These are phyloP conservation scores for Rhynchonycteris naso DNA, from an alignment of 2,797 vertebrate species.

Conservation along the genomic window DNA sequence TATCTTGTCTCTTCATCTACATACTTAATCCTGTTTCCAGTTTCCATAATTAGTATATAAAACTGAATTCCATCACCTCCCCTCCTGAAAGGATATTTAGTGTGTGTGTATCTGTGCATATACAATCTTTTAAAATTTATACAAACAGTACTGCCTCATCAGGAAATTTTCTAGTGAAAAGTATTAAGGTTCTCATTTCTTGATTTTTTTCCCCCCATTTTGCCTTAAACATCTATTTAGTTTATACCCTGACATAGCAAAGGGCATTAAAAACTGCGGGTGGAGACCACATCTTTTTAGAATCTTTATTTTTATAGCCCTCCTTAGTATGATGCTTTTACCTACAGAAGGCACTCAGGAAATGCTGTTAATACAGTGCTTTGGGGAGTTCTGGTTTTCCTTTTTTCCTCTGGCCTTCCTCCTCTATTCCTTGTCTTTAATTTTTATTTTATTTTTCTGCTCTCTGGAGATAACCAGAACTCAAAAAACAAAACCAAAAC, in stretches of 20 bases:
- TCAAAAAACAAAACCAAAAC: not conserved
- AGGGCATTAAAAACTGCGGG: not conserved
- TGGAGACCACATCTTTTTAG: not conserved
- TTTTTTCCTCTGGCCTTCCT: not conserved
- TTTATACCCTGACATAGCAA: not conserved
- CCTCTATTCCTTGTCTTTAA: not conserved
- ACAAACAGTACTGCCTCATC: not conserved
- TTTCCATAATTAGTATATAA: slow-evolving; percentile 10
- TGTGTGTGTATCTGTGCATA: not conserved
- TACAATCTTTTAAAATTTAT: not conserved
- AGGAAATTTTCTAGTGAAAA: slow-evolving; percentile 42
- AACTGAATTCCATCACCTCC: slow-evolving; percentile 37
- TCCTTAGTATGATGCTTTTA: not conserved
- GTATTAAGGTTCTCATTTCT: slow-evolving; percentile 20
- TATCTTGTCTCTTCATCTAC: slow-evolving; percentile 8
- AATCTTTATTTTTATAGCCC: not conserved
- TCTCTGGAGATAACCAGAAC: not conserved
- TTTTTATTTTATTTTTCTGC: not conserved
- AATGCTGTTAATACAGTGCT: not conserved
- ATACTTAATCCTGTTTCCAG: slow-evolving; percentile 23
- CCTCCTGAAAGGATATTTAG: slow-evolving; percentile 9
- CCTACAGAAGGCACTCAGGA: not conserved
- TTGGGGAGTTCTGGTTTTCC: not conserved
- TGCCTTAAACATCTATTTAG: not conserved
- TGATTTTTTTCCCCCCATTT: not conserved